These are phyloP conservation scores for Trichonephila clavipes DNA, from an alignment of 1,140 invertebrate genomes.

Conservation along the genomic window DNA sequence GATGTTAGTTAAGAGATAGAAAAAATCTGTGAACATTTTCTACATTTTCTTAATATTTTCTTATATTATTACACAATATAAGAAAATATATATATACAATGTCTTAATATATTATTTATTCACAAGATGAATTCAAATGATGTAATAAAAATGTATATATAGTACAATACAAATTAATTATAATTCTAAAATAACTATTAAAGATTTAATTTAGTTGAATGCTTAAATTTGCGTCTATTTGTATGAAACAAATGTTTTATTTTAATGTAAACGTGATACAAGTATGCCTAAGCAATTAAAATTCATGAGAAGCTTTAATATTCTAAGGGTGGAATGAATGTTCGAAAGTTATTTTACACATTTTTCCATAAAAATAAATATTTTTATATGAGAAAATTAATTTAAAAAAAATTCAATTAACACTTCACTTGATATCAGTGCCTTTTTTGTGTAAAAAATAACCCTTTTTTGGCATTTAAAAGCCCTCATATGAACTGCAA, in stretches of 20 bases:
- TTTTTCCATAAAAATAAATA: neutral
- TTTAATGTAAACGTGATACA: neutral
- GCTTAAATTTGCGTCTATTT: no score
- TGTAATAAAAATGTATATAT: no score
- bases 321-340: neutral
- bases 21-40: no score
- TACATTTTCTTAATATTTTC: no score
- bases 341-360: neutral
- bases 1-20: no score
- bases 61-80: no score
- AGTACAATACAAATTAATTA: no score
- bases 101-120: no score
- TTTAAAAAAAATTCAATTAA: neutral
- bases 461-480: neutral
- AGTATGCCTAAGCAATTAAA: neutral
- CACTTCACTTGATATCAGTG: neutral
- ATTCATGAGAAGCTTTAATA: neutral
- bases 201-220: no score
- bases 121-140: no score
- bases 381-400: neutral
- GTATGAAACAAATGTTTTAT: neutral
- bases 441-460: neutral
- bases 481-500: neutral
- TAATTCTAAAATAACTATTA: no score
- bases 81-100: no score